Evolutionary conservation across 23 tunicate genomes (phyloP), one percentile per base, ranked within the genome.

Genomic region (Ascidia mentula): DNA sequence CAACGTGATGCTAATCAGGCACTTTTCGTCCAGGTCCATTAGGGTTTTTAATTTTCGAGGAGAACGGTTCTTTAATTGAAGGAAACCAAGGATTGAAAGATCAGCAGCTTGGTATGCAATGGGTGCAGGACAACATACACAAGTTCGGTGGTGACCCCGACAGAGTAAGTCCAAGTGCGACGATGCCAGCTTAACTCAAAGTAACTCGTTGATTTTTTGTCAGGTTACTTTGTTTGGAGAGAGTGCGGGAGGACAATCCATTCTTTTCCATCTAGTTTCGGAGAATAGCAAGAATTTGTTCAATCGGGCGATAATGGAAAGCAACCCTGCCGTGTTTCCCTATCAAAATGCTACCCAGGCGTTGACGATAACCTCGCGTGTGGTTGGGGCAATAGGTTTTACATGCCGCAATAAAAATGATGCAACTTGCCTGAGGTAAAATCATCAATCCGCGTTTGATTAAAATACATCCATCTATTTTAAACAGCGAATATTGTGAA

Each of bases 241-340:
- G 8, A 91, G 97, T 65, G 90, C 97, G 38, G 97, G 97, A 20
- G 87, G 90, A 15, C 97, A 91, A 59, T 76, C 97, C 0, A 82
- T 76, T 7, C 78, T 81, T 83, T 82, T 91, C 59, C 97, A 91
- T 46, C 73, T 91, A 72, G 60, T 86, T 73, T 91, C 97, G 30
- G 12, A 34, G 26, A 77, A 18, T 38, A 91, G 97, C 87, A 79
- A 82, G 17, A 86, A 86, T 0, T 78, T 84, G 36, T 91, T 91
- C 69, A 78, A 85, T 35, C 72, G 79, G 30, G 97, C 90, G 24
- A 82, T 91, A 32, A 77, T 91, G 81, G 77, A 85, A 45, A 86
- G 97, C 80, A 77, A 77, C 32, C 97, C 97, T 0, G 87, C 97
- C 7, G 78, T 86, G 28, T 86, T 85, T 77, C 65, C 77, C 0